A percentile compares a stretch with the other conserved stretches of the same genome.
phyloP scores from a whole-genome alignment of 2,888 invertebrate genomes.

The Callyntrura guangdongensis region DNA sequence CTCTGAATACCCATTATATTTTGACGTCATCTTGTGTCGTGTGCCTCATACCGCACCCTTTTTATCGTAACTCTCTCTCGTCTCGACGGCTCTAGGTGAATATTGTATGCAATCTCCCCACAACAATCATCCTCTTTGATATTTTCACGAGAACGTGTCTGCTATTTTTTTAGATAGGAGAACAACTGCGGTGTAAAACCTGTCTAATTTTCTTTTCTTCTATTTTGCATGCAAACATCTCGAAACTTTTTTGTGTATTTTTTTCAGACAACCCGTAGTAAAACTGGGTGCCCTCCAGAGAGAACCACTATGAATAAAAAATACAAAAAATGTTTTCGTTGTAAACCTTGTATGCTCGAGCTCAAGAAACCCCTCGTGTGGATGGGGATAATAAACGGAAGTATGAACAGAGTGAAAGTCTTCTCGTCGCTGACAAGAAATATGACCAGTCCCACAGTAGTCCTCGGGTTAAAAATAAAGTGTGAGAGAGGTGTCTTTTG shows the following conservation, averaged over 20 bases:
- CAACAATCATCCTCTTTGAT: no score
- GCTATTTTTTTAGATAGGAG: not conserved
- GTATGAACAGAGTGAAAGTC: not conserved
- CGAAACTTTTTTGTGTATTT: not conserved
- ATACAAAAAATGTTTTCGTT: not conserved
- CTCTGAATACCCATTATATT: no score
- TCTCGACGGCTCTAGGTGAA: not conserved
- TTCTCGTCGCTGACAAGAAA: conserved; percentile 8
- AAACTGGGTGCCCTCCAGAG: conserved; percentile 4
- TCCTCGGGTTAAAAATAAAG: not conserved
- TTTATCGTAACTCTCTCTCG: not conserved
- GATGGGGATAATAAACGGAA: not conserved
- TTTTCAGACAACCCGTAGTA: not conserved
- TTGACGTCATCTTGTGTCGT: no score
- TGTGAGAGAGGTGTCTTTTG: not conserved
- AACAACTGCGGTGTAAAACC: not conserved
- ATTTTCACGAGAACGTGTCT: not conserved
- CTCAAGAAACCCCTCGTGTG: not conserved
- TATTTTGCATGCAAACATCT: conserved; percentile 21
- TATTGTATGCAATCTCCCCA: not conserved
- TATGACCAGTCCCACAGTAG: not conserved
- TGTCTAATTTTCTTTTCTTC: not conserved
- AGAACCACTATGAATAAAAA: conserved; percentile 29
- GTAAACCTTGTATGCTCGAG: not conserved
- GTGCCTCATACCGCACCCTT: not conserved